phyloP scores from a whole-genome alignment of 2,888 invertebrate species.

The Timema podura region DNA sequence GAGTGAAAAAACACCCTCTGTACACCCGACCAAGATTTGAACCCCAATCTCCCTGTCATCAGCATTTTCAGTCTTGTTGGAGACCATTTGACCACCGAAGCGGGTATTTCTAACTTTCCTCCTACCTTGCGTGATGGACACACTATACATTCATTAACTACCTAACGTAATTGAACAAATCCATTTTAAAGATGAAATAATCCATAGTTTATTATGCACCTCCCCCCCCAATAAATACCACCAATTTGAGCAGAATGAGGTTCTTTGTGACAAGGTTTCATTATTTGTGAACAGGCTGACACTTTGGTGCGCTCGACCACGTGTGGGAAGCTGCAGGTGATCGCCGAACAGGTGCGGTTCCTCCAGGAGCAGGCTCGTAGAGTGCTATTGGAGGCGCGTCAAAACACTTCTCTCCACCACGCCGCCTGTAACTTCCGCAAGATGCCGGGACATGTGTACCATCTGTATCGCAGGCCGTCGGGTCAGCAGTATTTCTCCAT shows the following conservation, averaged over 20 bases:
- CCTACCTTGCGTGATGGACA: too few species aligned
- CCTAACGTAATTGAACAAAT: too few species aligned
- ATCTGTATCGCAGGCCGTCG: slow-evolving; percentile 60
- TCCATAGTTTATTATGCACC: slow-evolving; percentile 28
- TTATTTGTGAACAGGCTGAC: slow-evolving; percentile 49
- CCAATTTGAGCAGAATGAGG: too few species aligned
- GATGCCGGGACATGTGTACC: slow-evolving; percentile 65
- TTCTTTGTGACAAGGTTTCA: too few species aligned
- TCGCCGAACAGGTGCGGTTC: slow-evolving; percentile 66
- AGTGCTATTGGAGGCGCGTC: slow-evolving; percentile 56
- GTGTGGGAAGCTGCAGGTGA: slow-evolving; percentile 60
- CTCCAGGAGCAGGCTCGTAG: slow-evolving; percentile 60
- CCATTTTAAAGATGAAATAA: neutral
- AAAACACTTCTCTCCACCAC: slow-evolving; percentile 58
- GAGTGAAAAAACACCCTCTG: too few species aligned
- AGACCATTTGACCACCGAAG: too few species aligned
- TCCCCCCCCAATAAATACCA: slow-evolving; percentile 23
- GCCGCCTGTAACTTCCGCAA: slow-evolving; percentile 72
- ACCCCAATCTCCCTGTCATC: too few species aligned
- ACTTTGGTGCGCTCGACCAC: slow-evolving; percentile 56
- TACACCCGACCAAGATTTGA: too few species aligned
- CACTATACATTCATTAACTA: too few species aligned
- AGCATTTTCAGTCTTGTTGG: too few species aligned
- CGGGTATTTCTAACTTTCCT: too few species aligned
- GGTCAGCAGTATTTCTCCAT: slow-evolving; percentile 71